Percentiles rank a stretch among this genome's conserved stretches.
phyloP scores from a whole-genome alignment of 1,140 invertebrate species.

The Drosophila nigromelanica region DNA sequence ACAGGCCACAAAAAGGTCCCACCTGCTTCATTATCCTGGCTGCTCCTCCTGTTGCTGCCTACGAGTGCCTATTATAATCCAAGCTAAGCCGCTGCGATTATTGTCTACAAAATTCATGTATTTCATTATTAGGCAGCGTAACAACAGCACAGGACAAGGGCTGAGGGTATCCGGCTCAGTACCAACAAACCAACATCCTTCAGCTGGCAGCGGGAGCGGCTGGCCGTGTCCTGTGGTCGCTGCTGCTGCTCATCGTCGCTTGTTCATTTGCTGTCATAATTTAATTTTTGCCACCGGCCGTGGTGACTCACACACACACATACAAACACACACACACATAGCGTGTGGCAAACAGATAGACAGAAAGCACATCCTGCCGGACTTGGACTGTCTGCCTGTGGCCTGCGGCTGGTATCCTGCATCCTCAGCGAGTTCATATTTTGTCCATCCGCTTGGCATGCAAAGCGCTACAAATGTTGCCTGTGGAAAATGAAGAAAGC shows the following conservation, averaged over 20 bases:
- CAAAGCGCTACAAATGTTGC: constrained; percentile 35
- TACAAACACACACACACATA: background rate
- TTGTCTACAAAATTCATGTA: constrained; percentile 82
- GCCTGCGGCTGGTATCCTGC: constrained; percentile 7
- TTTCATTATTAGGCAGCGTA: constrained; percentile 72
- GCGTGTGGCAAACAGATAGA: constrained; percentile 10
- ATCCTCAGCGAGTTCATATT: background rate
- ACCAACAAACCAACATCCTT: background rate
- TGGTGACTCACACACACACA: constrained; percentile 38
- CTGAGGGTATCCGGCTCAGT: constrained; percentile 59
- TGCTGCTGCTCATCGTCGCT: constrained; percentile 43
- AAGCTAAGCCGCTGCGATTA: constrained; percentile 73
- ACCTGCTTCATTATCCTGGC: constrained; percentile 35
- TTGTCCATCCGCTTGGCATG: constrained; percentile 25
- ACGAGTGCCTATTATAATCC: constrained; percentile 62
- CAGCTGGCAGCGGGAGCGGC: background rate
- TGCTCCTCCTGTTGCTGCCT: constrained; percentile 22
- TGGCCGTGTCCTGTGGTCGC: constrained; percentile 2
- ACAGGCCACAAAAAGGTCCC: constrained; percentile 25
- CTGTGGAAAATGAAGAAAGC: constrained; percentile 11
- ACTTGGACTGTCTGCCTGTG: constrained; percentile 20
- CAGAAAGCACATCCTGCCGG: constrained; percentile 47
- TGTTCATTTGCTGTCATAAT: constrained; percentile 81
- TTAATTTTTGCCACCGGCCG: constrained; percentile 76
- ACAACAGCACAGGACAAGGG: constrained; percentile 30